Conservation (phyloP, 1,140 invertebrate species). For the Ostrea denselamellosa region DNA sequence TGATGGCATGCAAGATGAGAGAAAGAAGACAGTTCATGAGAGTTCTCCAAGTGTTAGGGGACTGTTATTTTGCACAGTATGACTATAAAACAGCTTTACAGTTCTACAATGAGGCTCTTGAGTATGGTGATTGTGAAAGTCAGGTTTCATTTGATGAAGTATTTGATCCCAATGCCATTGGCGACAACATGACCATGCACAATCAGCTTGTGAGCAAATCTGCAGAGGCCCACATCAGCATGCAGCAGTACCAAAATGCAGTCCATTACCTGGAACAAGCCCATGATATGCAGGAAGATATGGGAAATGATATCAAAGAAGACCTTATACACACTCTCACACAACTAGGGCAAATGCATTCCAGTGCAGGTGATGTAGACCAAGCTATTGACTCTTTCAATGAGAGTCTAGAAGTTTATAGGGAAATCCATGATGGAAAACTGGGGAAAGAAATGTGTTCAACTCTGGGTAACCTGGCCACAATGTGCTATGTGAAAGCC, state of each 20-base stretch:
- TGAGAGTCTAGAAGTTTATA: conserved; percentile 73
- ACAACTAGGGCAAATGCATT: conserved; percentile 76
- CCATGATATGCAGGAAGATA: conserved; percentile 73
- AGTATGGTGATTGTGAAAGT: conserved; percentile 71
- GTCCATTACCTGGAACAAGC: conserved; percentile 74
- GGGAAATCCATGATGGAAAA: conserved; percentile 72
- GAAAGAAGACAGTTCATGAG: conserved; percentile 73
- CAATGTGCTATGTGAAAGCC: conserved; percentile 77
- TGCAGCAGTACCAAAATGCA: conserved; percentile 76
- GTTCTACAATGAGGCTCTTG: conserved; percentile 75
- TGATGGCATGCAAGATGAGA: conserved; percentile 68
- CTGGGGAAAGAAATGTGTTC: conserved; percentile 74
- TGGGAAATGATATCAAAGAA: conserved; percentile 76
- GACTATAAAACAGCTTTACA: conserved; percentile 74
- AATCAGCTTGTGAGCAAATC: conserved; percentile 75
- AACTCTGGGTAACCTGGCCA: conserved; percentile 74
- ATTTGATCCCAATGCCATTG: conserved; percentile 70
- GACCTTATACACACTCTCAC: conserved; percentile 73
- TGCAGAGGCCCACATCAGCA: conserved; percentile 75
- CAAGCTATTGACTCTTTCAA: conserved; percentile 75
- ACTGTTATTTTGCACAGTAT: conserved; percentile 76
- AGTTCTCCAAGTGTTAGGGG: conserved; percentile 74
- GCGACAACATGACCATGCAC: conserved; percentile 75
- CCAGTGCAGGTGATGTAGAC: conserved; percentile 73
- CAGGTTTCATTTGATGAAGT: conserved; percentile 67